These are phyloP conservation scores for Caprella mutica DNA, from an alignment of 2,888 invertebrate species.

Conservation along the genomic window DNA sequence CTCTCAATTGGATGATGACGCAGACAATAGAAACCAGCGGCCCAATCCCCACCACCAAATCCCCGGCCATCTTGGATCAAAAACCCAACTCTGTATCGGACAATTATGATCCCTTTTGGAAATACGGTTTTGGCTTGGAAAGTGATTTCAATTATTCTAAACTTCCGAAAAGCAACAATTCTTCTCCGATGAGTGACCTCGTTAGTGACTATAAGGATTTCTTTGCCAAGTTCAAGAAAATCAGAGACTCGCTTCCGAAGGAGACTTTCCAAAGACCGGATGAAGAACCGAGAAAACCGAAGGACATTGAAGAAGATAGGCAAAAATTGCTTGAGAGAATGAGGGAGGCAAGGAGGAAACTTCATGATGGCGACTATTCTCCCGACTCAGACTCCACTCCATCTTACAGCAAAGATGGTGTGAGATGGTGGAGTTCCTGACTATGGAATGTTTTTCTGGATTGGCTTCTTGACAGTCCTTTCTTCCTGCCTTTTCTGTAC, in stretches of 20 bases:
- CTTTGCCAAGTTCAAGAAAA: background rate
- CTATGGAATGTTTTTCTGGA: background rate
- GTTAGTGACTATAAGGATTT: too few species aligned
- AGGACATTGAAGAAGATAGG: too few species aligned
- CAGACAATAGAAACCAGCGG: background rate
- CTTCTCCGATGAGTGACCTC: too few species aligned
- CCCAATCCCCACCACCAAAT: background rate
- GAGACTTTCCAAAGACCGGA: background rate
- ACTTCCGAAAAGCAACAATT: too few species aligned
- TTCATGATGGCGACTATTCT: background rate
- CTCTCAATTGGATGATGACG: slow-evolving; percentile 4
- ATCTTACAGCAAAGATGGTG: slow-evolving; percentile 1
- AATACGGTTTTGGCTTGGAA: too few species aligned
- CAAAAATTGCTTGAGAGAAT: background rate
- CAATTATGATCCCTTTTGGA: too few species aligned
- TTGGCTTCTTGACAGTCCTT: slow-evolving; percentile 7
- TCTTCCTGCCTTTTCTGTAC: background rate
- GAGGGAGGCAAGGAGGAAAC: background rate
- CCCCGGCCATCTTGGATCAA: background rate
- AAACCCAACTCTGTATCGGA: slow-evolving; percentile 3
- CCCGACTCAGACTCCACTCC: background rate
- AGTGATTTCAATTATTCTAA: too few species aligned
- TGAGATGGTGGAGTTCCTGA: slow-evolving; percentile 2
- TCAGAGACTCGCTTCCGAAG: background rate
- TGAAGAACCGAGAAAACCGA: background rate